Conservation (phyloP, 2,888 invertebrate species). For the Dicyrtomina minuta region DNA sequence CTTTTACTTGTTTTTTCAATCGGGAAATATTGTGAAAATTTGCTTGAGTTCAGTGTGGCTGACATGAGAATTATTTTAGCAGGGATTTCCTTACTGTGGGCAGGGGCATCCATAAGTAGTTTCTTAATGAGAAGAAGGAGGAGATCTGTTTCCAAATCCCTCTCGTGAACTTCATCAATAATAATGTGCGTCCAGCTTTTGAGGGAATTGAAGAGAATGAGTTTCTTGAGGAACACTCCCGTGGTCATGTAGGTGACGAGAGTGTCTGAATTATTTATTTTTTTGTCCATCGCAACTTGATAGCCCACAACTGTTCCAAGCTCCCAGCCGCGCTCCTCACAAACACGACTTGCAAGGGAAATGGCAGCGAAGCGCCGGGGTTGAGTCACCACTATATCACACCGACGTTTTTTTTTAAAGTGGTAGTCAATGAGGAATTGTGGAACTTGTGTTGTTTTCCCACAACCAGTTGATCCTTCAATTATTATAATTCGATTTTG, state of each 20-base stretch:
- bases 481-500: constrained; percentile 42
- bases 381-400: constrained; percentile 90
- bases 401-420: constrained; percentile 65
- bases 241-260: constrained; percentile 84
- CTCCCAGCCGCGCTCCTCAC: constrained; percentile 80
- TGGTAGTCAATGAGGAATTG: constrained; percentile 85
- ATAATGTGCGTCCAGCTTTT: constrained; percentile 83
- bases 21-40: constrained; percentile 70
- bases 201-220: constrained; percentile 70
- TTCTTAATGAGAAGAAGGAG: constrained; percentile 79
- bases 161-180: constrained; percentile 92
- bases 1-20: constrained; percentile 19
- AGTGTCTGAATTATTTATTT: constrained; percentile 67
- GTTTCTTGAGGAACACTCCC: constrained; percentile 79
- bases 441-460: constrained; percentile 88
- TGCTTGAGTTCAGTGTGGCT: constrained; percentile 78
- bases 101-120: constrained; percentile 58
- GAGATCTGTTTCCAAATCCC: constrained; percentile 90
- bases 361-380: constrained; percentile 91
- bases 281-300: constrained; percentile 74
- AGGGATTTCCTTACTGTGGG: constrained; percentile 64
- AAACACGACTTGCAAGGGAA: constrained; percentile 81
- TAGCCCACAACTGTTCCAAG: constrained; percentile 83
- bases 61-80: constrained; percentile 87
- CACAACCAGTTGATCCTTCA: constrained; percentile 87